These are phyloP conservation scores for Ovibos moschatus DNA, from an alignment of 2,113 vertebrate species.

Conservation along the genomic window DNA sequence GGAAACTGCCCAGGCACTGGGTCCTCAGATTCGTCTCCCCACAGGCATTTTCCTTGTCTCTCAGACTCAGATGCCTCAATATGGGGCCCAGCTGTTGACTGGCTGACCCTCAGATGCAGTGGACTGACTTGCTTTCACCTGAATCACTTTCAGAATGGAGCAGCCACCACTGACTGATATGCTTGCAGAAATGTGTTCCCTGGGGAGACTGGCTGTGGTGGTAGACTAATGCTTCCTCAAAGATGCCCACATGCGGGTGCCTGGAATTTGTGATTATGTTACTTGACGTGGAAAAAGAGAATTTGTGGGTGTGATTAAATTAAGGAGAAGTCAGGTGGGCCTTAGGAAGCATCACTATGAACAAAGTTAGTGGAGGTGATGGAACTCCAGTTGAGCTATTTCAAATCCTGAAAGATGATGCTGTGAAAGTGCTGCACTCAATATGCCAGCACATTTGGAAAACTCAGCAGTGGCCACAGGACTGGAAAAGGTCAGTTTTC, in stretches of 20 bases:
- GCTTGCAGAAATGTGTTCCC: background rate
- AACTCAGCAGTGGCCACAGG: too few species aligned
- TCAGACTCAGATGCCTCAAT: background rate
- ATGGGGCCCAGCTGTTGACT: background rate
- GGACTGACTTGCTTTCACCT: background rate
- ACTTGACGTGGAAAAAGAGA: background rate
- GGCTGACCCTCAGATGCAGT: background rate
- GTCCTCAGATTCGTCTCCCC: background rate
- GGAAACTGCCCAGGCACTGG: background rate
- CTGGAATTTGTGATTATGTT: background rate
- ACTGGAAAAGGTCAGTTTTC: too few species aligned
- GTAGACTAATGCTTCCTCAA: background rate
- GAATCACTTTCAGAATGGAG: background rate
- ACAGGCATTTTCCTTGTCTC: background rate
- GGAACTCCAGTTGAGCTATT: too few species aligned
- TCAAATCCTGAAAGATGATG: too few species aligned
- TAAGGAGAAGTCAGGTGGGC: background rate
- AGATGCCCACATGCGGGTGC: background rate
- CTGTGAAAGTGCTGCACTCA: too few species aligned
- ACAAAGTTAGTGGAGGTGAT: too few species aligned
- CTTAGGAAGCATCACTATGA: too few species aligned
- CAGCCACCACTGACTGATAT: background rate
- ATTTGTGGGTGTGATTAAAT: background rate
- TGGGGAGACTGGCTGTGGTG: background rate
- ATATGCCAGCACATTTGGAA: too few species aligned